Base-by-base conservation (phyloP, 2,797 vertebrate species). In the Adrianichthys oophorus region DNA sequence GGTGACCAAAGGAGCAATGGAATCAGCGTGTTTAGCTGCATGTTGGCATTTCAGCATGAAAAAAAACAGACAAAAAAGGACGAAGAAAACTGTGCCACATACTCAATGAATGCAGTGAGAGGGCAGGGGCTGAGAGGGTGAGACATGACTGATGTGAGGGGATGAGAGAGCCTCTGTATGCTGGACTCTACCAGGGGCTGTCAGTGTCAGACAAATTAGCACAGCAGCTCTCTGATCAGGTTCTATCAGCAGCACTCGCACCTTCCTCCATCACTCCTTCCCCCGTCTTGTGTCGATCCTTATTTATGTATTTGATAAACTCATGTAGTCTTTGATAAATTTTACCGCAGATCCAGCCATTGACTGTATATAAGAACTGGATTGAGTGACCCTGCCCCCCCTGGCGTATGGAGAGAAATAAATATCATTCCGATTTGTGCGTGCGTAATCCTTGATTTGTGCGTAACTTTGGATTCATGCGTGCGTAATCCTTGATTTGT, bases 121-220 rank as follows among this genome's bases (percentile, higher is more conserved):
- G 24, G 7, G 12, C 4, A 26, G 41, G 16, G 52, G 48, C 48
- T 18, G 18, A 4, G 6, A 17, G n/a, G 44, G 41, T 24, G 43
- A 21, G 12, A 37, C 17, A 5, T 26, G 45, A 52, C 48, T 7
- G 62, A 60, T 66, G 52, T 62, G 59, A 60, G 58, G 40, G 56
- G 68, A 65, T 54, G 68, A 73, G 58, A 62, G 24, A 51, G 40
- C 68, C 43, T 62, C 41, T 55, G 56, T 41, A 42, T 54, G 71
- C 37, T 63, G 29, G 51, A 58, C 58, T 59, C 14, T 37, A 48
- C 15, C 23, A 66, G 57, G 59, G 62, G 54, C 48, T 68, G 59
- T 70, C 71, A 7, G 51, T 73, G 79, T 79, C 70, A 65, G 51
- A 64, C 32, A 52, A 72, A 76, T 82, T 74, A 76, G 52, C 19